Conservation (phyloP, 2,113 vertebrate species). For the Isurus oxyrinchus region DNA sequence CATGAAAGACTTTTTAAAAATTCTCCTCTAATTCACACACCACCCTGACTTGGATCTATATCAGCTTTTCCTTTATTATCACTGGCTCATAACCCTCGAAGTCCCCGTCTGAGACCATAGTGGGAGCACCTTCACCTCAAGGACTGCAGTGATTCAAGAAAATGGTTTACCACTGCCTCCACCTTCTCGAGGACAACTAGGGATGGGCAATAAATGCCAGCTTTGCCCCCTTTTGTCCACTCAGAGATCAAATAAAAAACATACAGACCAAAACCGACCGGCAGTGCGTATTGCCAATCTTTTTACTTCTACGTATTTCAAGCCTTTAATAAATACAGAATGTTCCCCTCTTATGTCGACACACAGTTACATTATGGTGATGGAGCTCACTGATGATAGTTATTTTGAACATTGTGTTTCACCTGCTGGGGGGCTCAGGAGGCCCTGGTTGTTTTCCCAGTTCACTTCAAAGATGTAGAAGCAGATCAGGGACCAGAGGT, state of each 20-base stretch:
- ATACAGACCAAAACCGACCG: neutral
- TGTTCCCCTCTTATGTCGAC: no score
- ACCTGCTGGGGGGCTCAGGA: constrained; percentile 41
- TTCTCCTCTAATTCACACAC: neutral
- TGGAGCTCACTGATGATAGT: neutral
- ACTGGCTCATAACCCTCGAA: neutral
- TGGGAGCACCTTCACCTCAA: no score
- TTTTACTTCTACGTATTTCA: neutral
- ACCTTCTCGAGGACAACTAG: neutral
- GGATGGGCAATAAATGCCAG: neutral
- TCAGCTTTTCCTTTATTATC: neutral
- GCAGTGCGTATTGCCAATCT: neutral
- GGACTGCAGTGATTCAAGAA: neutral
- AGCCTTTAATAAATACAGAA: neutral
- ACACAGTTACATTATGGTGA: neutral
- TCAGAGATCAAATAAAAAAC: neutral
- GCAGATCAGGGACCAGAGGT: constrained; percentile 47
- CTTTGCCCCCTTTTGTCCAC: neutral
- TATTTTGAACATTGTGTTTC: neutral
- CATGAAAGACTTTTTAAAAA: no score
- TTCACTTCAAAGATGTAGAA: constrained; percentile 47
- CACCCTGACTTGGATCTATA: neutral
- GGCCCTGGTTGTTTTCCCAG: constrained; percentile 43
- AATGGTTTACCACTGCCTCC: neutral
- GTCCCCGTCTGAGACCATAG: neutral